Evolutionary conservation across 2,888 invertebrate genomes (phyloP).

Genomic region (Furcula furcula): DNA sequence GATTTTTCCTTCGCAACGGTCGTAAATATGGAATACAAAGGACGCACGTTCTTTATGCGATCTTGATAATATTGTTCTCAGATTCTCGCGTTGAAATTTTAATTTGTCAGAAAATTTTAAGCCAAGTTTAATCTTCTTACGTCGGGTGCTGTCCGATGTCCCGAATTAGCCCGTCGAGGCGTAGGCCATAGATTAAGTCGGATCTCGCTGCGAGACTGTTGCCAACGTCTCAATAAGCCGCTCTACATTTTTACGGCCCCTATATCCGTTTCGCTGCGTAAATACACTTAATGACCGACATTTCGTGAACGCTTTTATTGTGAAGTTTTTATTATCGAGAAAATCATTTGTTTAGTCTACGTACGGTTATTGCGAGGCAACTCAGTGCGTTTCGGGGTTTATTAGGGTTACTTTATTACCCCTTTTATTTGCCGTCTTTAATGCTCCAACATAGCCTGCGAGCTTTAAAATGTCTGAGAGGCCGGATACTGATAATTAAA

Average conservation of each 20-base stretch:
- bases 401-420: constrained; percentile 75
- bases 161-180: constrained; percentile 56
- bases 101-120: constrained; percentile 58
- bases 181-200: constrained; percentile 61
- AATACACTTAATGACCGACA: constrained; percentile 80
- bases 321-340: constrained; percentile 79
- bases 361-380: constrained; percentile 72
- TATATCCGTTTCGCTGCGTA: constrained; percentile 79
- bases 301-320: constrained; percentile 79
- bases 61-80: constrained; percentile 61
- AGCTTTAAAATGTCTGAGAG: constrained; percentile 46
- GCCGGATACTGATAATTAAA: constrained; percentile 68
- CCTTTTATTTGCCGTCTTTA: constrained; percentile 60
- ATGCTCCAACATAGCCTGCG: constrained; percentile 52
- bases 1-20: constrained; percentile 54
- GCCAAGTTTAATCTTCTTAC: constrained; percentile 50
- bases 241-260: constrained; percentile 74
- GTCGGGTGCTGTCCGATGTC: constrained; percentile 36
- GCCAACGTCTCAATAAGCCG: constrained; percentile 78
- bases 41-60: constrained; percentile 53
- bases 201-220: constrained; percentile 54
- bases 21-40: constrained; percentile 62
- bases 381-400: constrained; percentile 73
- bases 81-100: constrained; percentile 55
- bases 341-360: constrained; percentile 80